Percentiles rank a stretch among this genome's conserved stretches.
phyloP scores from a whole-genome alignment of 2,888 invertebrate species.

The Stratiomys singularior region DNA sequence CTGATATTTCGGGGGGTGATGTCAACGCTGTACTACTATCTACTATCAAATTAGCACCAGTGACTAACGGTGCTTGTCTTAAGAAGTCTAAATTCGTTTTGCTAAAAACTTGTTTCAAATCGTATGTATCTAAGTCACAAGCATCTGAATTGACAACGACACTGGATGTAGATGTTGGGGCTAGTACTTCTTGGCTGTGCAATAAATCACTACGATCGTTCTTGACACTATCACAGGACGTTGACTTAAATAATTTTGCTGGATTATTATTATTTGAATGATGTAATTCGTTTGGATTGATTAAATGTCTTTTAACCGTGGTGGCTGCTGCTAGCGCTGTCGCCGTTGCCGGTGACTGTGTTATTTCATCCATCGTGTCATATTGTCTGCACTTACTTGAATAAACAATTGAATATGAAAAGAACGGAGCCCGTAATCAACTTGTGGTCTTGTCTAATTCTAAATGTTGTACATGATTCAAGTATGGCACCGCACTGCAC shows the following conservation, averaged over 20 bases:
- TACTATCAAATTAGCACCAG: conserved; percentile 21
- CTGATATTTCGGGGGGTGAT: conserved; percentile 42
- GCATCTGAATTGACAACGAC: conserved; percentile 35
- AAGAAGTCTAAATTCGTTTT: conserved; percentile 56
- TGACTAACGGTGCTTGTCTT: conserved; percentile 31
- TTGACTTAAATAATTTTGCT: conserved; percentile 52
- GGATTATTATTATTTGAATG: conserved; percentile 43
- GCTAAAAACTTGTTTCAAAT: conserved; percentile 56
- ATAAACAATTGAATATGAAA: not conserved
- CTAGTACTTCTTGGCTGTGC: conserved; percentile 27
- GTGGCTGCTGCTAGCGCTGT: not conserved
- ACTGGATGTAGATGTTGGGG: conserved; percentile 7
- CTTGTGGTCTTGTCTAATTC: not conserved
- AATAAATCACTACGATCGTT: conserved; percentile 55
- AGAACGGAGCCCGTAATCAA: not conserved
- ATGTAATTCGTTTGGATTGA: conserved; percentile 48
- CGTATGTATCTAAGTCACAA: conserved; percentile 55
- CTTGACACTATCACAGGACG: conserved; percentile 56
- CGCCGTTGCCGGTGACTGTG: not conserved
- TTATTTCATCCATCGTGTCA: conserved; percentile 46
- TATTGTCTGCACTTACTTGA: not conserved
- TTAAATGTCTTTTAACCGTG: conserved; percentile 48
- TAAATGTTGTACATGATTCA: not conserved
- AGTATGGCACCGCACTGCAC: conserved; percentile 23
- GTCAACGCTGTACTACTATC: conserved; percentile 19